These are phyloP conservation scores for Athene cunicularia DNA, from an alignment of 2,113 vertebrate genomes.

Conservation along the genomic window DNA sequence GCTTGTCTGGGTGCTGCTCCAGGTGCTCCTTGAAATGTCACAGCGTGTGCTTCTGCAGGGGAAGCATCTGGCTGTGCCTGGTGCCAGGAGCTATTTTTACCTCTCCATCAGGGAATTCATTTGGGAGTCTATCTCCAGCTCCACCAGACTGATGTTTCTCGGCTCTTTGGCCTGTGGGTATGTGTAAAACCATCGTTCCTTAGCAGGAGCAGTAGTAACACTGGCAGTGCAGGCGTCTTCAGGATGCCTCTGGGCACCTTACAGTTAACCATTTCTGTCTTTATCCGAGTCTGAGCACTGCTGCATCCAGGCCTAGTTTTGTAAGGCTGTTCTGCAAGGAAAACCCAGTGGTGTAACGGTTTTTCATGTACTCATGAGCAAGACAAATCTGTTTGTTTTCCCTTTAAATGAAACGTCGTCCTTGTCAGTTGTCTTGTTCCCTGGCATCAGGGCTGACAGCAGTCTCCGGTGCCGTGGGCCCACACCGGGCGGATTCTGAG, in stretches of 20 bases:
- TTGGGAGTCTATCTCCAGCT: neutral
- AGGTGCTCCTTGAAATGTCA: neutral
- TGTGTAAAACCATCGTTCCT: neutral
- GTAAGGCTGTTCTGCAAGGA: neutral
- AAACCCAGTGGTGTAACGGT: neutral
- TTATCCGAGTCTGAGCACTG: neutral
- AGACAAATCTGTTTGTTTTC: neutral
- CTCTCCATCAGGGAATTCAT: neutral
- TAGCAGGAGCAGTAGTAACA: neutral
- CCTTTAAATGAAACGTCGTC: neutral
- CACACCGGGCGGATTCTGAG: neutral
- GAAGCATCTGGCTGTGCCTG: neutral
- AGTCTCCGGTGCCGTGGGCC: neutral
- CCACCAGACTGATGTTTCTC: neutral
- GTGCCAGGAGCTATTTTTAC: neutral
- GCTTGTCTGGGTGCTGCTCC: neutral
- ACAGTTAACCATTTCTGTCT: neutral
- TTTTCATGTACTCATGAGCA: neutral
- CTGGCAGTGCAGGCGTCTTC: neutral
- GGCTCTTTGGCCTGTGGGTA: neutral
- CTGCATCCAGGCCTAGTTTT: neutral
- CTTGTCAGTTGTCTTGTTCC: neutral
- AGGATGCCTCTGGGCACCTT: neutral
- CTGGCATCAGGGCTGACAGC: rapidly evolving
- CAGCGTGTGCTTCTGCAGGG: neutral